Conservation (phyloP, 2,113 vertebrate species). For the Circaetus gallicus region DNA sequence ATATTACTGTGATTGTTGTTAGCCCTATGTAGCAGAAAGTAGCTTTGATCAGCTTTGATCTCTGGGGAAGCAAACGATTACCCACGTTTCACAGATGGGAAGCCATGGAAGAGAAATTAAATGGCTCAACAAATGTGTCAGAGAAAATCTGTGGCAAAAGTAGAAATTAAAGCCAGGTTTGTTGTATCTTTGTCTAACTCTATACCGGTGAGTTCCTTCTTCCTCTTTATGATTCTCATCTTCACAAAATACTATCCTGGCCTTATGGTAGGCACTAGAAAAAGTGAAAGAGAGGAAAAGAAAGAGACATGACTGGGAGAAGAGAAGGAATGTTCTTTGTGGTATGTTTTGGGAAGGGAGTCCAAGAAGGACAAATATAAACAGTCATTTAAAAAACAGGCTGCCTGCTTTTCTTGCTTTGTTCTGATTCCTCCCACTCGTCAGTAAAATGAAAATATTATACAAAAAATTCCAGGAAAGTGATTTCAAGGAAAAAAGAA, state of each 20-base stretch:
- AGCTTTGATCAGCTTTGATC: neutral
- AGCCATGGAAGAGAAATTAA: neutral
- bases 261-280: neutral
- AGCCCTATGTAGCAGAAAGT: neutral
- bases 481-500: conserved; percentile 2
- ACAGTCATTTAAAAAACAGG: neutral
- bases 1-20: neutral
- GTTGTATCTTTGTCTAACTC: neutral
- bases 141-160: neutral
- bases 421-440: conserved; percentile 5
- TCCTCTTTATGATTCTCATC: neutral
- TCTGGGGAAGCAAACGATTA: neutral
- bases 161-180: neutral
- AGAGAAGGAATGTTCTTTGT: neutral
- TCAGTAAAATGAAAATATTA: neutral
- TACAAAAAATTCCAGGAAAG: neutral
- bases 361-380: neutral
- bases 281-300: neutral
- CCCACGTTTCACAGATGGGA: neutral
- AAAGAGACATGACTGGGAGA: neutral
- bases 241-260: neutral
- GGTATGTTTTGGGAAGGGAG: neutral
- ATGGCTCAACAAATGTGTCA: neutral
- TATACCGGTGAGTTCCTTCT: neutral
- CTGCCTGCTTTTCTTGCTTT: neutral